A percentile compares a stretch with the other conserved stretches of the same genome.
Evolutionary conservation across 2,888 invertebrate genomes (phyloP).

Genomic region (Agriopis marginaria): DNA sequence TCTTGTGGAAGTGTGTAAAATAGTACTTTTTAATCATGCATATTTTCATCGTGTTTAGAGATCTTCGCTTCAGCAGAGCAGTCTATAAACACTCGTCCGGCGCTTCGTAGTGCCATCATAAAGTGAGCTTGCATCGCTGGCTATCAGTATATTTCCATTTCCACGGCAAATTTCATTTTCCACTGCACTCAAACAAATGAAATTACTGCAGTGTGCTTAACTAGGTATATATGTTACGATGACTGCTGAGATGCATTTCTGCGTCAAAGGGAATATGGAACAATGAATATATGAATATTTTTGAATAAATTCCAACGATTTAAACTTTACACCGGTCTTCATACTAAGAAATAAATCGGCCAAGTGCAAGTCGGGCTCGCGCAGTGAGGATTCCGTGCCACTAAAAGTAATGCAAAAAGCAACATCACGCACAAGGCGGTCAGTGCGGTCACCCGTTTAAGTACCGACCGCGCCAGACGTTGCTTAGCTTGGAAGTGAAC

Average conservation of each 20-base stretch:
- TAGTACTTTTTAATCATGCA: not conserved
- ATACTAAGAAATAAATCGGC: not conserved
- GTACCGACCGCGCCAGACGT: no score
- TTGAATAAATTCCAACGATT: slow-evolving; percentile 10
- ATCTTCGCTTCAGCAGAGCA: not conserved
- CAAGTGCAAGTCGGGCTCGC: no score
- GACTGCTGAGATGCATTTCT: slow-evolving; percentile 29
- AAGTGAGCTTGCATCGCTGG: slow-evolving; percentile 24
- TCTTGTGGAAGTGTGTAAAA: not conserved
- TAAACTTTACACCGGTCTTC: not conserved
- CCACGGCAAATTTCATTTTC: slow-evolving; percentile 50
- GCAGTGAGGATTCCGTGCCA: no score
- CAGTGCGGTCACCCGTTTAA: no score
- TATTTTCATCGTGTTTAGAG: not conserved
- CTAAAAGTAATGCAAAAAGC: no score
- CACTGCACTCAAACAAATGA: slow-evolving; percentile 56
- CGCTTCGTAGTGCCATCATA: slow-evolving; percentile 30
- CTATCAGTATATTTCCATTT: slow-evolving; percentile 26
- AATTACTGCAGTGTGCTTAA: slow-evolving; percentile 52
- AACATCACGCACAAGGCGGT: no score
- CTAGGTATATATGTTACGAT: slow-evolving; percentile 36
- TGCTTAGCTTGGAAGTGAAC: no score
- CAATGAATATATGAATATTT: slow-evolving; percentile 31
- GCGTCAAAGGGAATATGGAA: slow-evolving; percentile 29
- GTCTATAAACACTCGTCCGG: slow-evolving; percentile 12